A percentile compares a stretch with the other conserved stretches of the same genome.
Conservation (phyloP, 2,888 invertebrate genomes). For the Altica lythri region DNA sequence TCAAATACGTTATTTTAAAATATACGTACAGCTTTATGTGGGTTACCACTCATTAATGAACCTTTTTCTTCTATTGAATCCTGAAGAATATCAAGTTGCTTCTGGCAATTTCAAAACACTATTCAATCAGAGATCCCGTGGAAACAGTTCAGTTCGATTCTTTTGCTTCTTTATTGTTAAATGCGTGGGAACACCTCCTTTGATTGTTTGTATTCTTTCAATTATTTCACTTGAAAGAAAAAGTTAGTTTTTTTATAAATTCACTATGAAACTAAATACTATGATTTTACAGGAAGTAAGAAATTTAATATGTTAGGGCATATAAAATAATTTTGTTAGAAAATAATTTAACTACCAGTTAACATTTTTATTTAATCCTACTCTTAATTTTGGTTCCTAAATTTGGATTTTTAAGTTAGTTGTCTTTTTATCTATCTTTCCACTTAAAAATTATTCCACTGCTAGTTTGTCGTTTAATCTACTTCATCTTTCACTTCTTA, state of each 20-base stretch:
- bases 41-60: constrained; percentile 16
- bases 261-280: not conserved
- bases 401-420: too few relatives aligned
- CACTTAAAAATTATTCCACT: too few relatives aligned
- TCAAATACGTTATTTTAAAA: too few relatives aligned
- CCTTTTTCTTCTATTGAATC: constrained; percentile 22
- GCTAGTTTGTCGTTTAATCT: too few relatives aligned
- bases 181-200: constrained; percentile 41
- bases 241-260: constrained; percentile 30
- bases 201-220: constrained; percentile 31
- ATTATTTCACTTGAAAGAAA: constrained; percentile 35
- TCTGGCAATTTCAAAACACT: constrained; percentile 34
- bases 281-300: not conserved
- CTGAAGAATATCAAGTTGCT: constrained; percentile 37
- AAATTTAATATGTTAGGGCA: too few relatives aligned
- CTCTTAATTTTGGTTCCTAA: too few relatives aligned
- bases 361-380: too few relatives aligned
- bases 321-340: too few relatives aligned
- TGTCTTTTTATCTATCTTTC: too few relatives aligned
- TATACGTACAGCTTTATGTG: too few relatives aligned
- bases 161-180: constrained; percentile 22
- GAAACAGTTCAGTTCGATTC: constrained; percentile 31
- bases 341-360: too few relatives aligned
- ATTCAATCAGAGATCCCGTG: constrained; percentile 25
- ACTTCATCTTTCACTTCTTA: too few relatives aligned